Conservation (phyloP, 2,113 vertebrate genomes). For the Psittacus erithacus region DNA sequence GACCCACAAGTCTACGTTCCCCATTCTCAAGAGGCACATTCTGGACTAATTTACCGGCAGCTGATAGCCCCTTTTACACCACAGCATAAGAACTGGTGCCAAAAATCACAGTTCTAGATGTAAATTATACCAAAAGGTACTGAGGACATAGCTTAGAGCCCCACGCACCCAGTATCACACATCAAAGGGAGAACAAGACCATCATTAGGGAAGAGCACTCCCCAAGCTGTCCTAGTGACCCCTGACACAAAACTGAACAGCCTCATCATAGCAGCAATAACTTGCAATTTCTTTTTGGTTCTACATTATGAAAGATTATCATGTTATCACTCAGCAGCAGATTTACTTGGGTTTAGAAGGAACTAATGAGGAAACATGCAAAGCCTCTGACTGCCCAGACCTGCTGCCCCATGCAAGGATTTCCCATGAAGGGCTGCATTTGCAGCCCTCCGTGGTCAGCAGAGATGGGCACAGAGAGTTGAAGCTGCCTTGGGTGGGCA, state of each 20-base stretch:
- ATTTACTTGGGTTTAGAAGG: neutral
- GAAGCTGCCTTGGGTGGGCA: neutral
- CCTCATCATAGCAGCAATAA: neutral
- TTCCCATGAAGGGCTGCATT: neutral
- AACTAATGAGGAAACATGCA: neutral
- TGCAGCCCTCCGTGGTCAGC: neutral
- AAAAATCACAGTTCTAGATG: neutral
- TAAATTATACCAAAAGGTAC: neutral
- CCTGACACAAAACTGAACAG: neutral
- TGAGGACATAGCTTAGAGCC: neutral
- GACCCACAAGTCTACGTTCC: neutral
- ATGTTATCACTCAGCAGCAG: neutral
- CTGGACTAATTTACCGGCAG: neutral
- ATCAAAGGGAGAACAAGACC: neutral
- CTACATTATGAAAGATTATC: neutral
- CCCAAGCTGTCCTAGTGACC: neutral
- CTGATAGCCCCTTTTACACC: neutral
- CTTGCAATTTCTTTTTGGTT: neutral
- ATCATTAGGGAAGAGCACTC: neutral
- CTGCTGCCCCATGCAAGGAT: neutral
- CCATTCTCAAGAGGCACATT: neutral
- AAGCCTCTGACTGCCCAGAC: neutral
- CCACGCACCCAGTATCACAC: neutral
- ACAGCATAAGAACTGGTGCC: accelerated
- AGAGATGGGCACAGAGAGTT: neutral